Base-by-base conservation (phyloP, 2,113 vertebrate species). In the Andinoacara biseriatus region DNA sequence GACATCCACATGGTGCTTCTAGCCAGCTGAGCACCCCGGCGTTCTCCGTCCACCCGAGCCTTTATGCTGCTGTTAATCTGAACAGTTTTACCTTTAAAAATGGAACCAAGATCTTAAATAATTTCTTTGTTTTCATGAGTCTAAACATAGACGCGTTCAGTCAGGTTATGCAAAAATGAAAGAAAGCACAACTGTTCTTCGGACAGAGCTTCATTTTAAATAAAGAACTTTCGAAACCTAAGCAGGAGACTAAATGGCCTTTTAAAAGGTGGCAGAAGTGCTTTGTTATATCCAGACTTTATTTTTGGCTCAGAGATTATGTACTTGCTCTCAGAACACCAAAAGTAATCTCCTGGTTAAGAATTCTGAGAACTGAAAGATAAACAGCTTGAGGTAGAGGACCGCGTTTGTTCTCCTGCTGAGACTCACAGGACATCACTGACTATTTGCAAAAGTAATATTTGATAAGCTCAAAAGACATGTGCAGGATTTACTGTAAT, bases 321-420 rank as follows among this genome's bases (percentile, higher is more conserved):
- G 58, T 82, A 63, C 38, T 46, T 59, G 20, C 59, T 83, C 77
- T 72, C 61, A 46, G 65, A 78, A 58, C 76, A 83, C 78, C 61
- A 18, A 61, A 76, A 29, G 20, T 67, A 74, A 78, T 88, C 81
- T 84, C 62, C 75, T 76, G 74, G 74, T 82, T 38, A 82, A 79
- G 52, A 90, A 92, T 40, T 72, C 74, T 78, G 74, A 86, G 83
- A 86, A 88, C 56, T 81, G 76, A 79, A 89, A 88, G 78, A 86
- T 81, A 85, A 87, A 86, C 82, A 84, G 78, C 87, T 79, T 72
- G 80, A 84, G 61, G 83, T 74, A 43, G 80, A 65, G 43, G 60
- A 58, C 33, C 4, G 61, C 20, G 43, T 52, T 52, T 46, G 29
- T 83, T 17, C 74, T 58, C 69, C 80, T 31, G 74, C 62, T 52